Evolutionary conservation across 2,888 invertebrate species (phyloP).

Genomic region (Myopa testacea): DNA sequence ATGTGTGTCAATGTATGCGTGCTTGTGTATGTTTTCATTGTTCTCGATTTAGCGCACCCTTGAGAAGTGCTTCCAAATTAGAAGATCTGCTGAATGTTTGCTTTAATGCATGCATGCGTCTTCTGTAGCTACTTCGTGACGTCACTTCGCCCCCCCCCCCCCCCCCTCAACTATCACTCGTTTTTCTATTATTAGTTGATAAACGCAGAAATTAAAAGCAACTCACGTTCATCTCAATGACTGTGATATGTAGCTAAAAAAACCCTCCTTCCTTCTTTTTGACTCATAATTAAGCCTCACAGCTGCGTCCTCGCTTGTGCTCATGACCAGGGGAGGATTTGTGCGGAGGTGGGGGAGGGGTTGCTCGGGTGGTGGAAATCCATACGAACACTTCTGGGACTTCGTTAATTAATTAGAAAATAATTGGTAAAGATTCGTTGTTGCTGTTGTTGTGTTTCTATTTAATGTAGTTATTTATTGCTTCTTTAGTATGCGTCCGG

Average conservation of each 20-base stretch:
- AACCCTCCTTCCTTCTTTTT: no score
- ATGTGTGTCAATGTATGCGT: neutral
- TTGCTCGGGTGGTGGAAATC: no score
- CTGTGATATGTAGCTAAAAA: no score
- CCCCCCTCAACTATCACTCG: neutral
- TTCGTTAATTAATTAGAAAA: conserved; percentile 10
- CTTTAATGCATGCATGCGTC: neutral
- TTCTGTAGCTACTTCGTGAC: neutral
- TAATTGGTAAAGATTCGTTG: neutral
- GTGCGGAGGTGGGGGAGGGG: no score
- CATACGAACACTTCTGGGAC: neutral
- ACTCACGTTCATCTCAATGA: neutral
- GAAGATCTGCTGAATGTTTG: neutral
- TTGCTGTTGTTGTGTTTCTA: neutral
- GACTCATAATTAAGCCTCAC: no score
- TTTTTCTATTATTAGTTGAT: neutral
- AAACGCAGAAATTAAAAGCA: neutral
- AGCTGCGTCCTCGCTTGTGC: no score
- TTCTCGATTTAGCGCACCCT: neutral
- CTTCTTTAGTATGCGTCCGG: no score
- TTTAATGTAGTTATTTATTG: no score
- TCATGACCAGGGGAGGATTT: no score
- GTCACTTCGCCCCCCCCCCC: neutral
- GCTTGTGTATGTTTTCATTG: neutral
- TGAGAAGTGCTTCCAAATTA: neutral